A percentile compares a stretch with the other conserved stretches of the same genome.
These are phyloP conservation scores for Vombatus ursinus DNA, from an alignment of 2,113 vertebrate genomes.

Conservation along the genomic window DNA sequence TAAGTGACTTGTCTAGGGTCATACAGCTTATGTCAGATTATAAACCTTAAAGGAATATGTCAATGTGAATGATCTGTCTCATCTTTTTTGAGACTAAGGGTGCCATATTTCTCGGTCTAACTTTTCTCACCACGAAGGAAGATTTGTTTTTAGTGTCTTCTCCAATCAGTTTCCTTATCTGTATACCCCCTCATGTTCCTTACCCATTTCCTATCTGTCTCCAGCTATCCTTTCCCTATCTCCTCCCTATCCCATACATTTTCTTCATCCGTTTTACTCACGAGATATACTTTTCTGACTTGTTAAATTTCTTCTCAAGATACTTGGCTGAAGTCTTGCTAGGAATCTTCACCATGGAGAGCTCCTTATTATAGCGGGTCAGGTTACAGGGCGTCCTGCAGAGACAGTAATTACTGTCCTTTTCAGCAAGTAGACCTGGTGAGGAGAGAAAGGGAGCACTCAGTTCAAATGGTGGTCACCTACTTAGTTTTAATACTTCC, in stretches of 20 bases:
- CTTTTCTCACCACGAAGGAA: background rate
- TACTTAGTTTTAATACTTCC: background rate
- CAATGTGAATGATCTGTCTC: background rate
- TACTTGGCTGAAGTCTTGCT: slow-evolving; percentile 98
- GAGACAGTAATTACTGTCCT: slow-evolving; percentile 94
- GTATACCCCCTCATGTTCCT: background rate
- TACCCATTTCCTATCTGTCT: too few species aligned
- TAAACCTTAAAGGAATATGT: background rate
- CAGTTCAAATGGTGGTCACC: background rate
- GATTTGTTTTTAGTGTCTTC: background rate
- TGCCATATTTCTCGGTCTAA: background rate
- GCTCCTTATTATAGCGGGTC: slow-evolving; percentile 98
- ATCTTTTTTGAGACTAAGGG: background rate
- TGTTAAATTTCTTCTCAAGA: slow-evolving; percentile 99
- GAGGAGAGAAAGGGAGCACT: slow-evolving; percentile 48
- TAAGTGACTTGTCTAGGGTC: background rate
- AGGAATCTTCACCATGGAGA: slow-evolving; percentile 99
- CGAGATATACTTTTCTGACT: slow-evolving; percentile 98
- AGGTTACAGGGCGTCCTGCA: slow-evolving; percentile 97
- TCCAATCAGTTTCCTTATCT: background rate
- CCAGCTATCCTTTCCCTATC: background rate
- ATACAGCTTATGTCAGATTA: background rate
- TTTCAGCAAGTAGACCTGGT: slow-evolving; percentile 93
- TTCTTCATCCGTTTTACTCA: slow-evolving; percentile 81
- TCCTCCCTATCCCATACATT: background rate